phyloP scores from a whole-genome alignment of 2,888 invertebrate species.

The Agriopis aurantiaria region DNA sequence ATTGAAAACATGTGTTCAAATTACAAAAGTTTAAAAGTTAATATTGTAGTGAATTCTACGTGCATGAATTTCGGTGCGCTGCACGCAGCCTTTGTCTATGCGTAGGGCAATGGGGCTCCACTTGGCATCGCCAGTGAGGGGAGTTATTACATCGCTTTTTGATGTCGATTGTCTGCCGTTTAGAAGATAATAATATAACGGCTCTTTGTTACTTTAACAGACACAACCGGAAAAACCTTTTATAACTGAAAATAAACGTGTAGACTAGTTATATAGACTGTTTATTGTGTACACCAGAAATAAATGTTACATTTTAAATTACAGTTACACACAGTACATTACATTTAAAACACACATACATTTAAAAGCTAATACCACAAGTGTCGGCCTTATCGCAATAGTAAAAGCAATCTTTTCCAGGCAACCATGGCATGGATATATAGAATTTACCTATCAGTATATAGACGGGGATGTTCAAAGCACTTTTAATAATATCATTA shows the following conservation, averaged over 20 bases:
- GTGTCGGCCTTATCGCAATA: too few relatives aligned
- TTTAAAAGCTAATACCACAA: too few relatives aligned
- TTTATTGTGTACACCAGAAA: too few relatives aligned
- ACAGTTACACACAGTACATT: too few relatives aligned
- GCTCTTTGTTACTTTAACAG: conserved; percentile 4
- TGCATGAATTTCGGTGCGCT: conserved; percentile 54
- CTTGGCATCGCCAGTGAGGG: conserved; percentile 24
- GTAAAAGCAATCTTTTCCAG: too few relatives aligned
- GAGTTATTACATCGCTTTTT: conserved; percentile 47
- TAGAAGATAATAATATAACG: conserved; percentile 26
- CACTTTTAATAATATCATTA: too few relatives aligned
- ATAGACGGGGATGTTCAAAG: too few relatives aligned
- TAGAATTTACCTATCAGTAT: too few relatives aligned
- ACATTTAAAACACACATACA: too few relatives aligned
- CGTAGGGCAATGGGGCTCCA: conserved; percentile 43
- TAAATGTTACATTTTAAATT: too few relatives aligned
- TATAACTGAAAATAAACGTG: neutral
- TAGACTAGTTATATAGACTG: too few relatives aligned
- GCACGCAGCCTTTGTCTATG: conserved; percentile 69
- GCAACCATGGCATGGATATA: too few relatives aligned
- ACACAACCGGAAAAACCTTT: neutral
- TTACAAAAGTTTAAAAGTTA: neutral
- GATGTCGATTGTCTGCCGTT: conserved; percentile 42
- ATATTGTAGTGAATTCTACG: conserved; percentile 8
- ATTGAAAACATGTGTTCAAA: neutral